These are phyloP conservation scores for Ectropis crepuscularia DNA, from an alignment of 2,888 invertebrate genomes.

Conservation along the genomic window DNA sequence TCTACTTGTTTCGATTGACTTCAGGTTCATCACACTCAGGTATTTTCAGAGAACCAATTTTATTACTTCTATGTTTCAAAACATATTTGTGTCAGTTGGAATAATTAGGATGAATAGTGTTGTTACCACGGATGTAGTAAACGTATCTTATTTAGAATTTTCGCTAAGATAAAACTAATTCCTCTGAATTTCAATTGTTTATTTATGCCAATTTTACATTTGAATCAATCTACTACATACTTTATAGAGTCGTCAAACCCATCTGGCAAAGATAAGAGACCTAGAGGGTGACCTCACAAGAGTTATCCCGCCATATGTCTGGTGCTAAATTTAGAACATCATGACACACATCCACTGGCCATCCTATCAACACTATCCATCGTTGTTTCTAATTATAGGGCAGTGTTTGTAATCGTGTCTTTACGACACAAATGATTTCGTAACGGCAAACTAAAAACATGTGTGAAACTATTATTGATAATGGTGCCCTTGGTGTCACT, in stretches of 20 bases:
- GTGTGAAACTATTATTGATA: constrained; percentile 11
- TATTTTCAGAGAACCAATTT: no score
- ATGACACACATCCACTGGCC: constrained; percentile 47
- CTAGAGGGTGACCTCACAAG: constrained; percentile 47
- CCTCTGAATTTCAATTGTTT: no score
- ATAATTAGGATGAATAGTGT: no score
- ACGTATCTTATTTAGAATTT: no score
- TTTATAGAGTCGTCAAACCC: constrained; percentile 12
- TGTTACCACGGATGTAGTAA: no score
- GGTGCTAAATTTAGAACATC: constrained; percentile 49
- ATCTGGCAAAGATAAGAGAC: constrained; percentile 45
- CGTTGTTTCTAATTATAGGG: constrained; percentile 53
- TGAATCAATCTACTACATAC: constrained; percentile 13
- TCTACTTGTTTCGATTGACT: no score
- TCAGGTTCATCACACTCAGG: no score
- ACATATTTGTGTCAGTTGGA: no score
- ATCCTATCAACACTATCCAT: constrained; percentile 38
- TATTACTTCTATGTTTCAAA: no score
- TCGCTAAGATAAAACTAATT: no score
- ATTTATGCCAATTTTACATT: no score
- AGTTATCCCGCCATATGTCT: constrained; percentile 47
- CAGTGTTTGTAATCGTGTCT: constrained; percentile 47
- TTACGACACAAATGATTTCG: constrained; percentile 48
- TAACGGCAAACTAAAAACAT: constrained; percentile 21
- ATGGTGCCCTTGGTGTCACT: constrained; percentile 11